Conservation (phyloP, 1,140 invertebrate species). For the Drosophila malerkotliana region DNA sequence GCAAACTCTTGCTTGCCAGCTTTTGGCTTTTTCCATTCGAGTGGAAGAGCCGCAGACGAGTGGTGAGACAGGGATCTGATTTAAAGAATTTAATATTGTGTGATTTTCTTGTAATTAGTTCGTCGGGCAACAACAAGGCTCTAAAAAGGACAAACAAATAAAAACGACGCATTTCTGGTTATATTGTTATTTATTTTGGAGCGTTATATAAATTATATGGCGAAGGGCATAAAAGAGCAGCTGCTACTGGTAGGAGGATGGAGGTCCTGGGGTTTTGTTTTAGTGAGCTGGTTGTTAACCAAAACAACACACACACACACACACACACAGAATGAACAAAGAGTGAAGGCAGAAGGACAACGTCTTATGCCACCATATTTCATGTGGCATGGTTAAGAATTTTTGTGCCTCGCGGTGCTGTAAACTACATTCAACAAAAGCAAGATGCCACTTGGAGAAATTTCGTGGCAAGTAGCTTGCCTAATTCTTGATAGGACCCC, state of each 20-base stretch:
- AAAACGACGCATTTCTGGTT: constrained; percentile 42
- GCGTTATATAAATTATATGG: constrained; percentile 64
- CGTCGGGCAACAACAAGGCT: background rate
- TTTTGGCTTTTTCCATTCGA: constrained; percentile 12
- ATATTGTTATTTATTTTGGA: constrained; percentile 62
- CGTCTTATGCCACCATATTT: constrained; percentile 66
- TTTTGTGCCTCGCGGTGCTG: constrained; percentile 67
- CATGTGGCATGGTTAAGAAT: constrained; percentile 79
- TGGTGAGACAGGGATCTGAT: constrained; percentile 17
- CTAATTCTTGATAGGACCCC: background rate
- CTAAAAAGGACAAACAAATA: constrained; percentile 3
- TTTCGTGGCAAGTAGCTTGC: background rate
- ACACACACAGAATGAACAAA: constrained; percentile 21
- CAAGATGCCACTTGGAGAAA: constrained; percentile 12
- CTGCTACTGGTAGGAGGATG: background rate
- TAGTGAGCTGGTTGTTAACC: constrained; percentile 32
- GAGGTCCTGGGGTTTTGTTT: constrained; percentile 21
- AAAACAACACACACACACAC: constrained; percentile 7
- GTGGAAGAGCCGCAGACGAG: constrained; percentile 14
- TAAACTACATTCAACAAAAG: constrained; percentile 54
- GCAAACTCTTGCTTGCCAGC: constrained; percentile 19
- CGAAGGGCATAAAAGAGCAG: constrained; percentile 65
- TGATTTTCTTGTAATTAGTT: background rate
- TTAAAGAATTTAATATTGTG: background rate
- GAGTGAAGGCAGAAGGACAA: constrained; percentile 52